Base-by-base conservation (phyloP, 2,888 invertebrate genomes). In the Euphydryas editha region DNA sequence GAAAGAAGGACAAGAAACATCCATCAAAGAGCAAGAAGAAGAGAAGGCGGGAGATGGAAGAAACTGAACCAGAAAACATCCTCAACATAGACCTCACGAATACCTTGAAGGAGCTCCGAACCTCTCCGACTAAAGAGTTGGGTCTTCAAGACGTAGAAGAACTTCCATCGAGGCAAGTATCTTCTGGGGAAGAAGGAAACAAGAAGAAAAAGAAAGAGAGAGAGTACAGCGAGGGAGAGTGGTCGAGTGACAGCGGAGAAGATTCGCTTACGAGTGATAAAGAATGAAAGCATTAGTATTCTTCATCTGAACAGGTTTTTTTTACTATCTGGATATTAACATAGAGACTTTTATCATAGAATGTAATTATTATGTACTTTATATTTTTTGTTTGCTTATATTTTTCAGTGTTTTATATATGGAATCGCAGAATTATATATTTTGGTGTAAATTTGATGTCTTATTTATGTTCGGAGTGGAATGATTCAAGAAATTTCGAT, bases 171-270 rank as follows among this genome's bases (percentile, higher is more conserved):
- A 68, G 73, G 68, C 72, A 70, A 1, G 76, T 80, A 0, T 81
- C 83, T 0, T 80, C 82, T 0, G 85, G 83, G 1, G 84, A 82
- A 11, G 74, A 74, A 21, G 62, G 47, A 49, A 74, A 67, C 71
- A 61, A 55, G 57, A 72, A 69, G 56, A 76, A 77, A 73, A 86
- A 80, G 73, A 83, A 75, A 69, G 83, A 76, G 60, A 79, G 84
- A 49, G 83, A 88, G 70, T 91, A 92, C 67, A 92, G 92, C 55
- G 92, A 92, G 67, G 92, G 92, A 11, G 92, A 92, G 81, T 92
- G 92, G 92, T 91, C 91, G 1, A 90, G 88, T 68, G 90, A 92
- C 61, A 90, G 85, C 55, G 86, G 85, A 46, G 83, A 74, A 0
- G 87, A 87, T 63, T 90, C 90, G 0, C 76, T 70, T 10, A 78